These are phyloP conservation scores for Andrena praecox DNA, from an alignment of 2,888 invertebrate genomes.

Conservation along the genomic window DNA sequence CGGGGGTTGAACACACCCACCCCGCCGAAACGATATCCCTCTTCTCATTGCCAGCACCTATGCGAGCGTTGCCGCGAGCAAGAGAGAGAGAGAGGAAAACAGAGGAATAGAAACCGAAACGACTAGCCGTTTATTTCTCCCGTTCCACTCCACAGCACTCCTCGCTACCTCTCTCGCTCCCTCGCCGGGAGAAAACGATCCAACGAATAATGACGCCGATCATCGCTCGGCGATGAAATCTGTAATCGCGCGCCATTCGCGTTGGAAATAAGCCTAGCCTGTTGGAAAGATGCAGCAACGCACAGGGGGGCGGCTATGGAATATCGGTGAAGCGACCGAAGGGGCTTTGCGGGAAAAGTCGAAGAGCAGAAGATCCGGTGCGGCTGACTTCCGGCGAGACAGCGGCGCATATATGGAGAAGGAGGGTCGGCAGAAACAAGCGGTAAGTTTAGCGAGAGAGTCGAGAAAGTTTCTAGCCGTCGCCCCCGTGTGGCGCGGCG, in stretches of 20 bases:
- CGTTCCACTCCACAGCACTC: conserved; percentile 1
- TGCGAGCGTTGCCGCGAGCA: conserved; percentile 38
- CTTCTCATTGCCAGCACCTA: conserved; percentile 71
- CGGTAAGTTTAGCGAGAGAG: conserved; percentile 70
- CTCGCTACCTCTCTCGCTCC: neutral
- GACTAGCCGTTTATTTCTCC: conserved; percentile 46
- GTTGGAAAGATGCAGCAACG: too few relatives aligned
- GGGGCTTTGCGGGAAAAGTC: conserved; percentile 34
- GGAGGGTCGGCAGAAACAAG: conserved; percentile 65
- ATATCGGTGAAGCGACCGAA: conserved; percentile 16
- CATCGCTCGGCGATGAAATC: conserved; percentile 30
- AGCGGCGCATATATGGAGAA: conserved; percentile 40
- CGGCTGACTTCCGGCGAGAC: conserved; percentile 68
- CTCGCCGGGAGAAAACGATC: conserved; percentile 34
- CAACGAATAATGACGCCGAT: conserved; percentile 53
- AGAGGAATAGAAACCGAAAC: conserved; percentile 51
- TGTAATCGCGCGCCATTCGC: neutral
- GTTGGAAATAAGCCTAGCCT: too few relatives aligned
- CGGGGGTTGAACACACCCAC: conserved; percentile 76
- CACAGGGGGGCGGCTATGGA: conserved; percentile 6
- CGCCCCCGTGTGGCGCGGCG: conserved; percentile 6
- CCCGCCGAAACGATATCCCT: conserved; percentile 73
- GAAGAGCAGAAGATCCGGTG: conserved; percentile 48
- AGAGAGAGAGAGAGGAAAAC: conserved; percentile 45
- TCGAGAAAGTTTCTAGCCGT: conserved; percentile 67